A percentile compares a stretch with the other conserved stretches of the same genome.
Conservation (phyloP, 2,113 vertebrate species). For the Ammodytes dubius region DNA sequence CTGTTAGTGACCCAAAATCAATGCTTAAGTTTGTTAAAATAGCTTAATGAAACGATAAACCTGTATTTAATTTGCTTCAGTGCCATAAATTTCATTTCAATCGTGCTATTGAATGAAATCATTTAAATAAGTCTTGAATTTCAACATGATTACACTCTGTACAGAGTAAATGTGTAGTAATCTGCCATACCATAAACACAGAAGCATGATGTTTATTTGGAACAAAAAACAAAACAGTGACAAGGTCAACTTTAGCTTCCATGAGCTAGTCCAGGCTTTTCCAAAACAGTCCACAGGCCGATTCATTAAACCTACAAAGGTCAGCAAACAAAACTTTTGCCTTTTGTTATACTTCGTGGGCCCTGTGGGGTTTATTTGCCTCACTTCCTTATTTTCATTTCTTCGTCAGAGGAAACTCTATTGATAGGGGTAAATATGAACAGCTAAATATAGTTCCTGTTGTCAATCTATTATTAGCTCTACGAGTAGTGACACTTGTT, state of each 20-base stretch:
- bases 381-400: background rate
- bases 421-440: background rate
- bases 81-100: too few species aligned
- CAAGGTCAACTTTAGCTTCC: background rate
- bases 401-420: conserved; percentile 27
- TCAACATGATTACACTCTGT: too few species aligned
- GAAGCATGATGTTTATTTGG: background rate
- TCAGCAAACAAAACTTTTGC: conserved; percentile 5
- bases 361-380: background rate
- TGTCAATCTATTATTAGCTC: conserved; percentile 64
- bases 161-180: too few species aligned
- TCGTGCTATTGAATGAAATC: too few species aligned
- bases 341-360: background rate
- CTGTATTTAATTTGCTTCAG: too few species aligned
- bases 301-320: conserved; percentile 5
- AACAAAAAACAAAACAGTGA: background rate
- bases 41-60: too few species aligned
- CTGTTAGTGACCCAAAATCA: too few species aligned
- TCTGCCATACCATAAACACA: background rate
- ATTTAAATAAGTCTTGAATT: too few species aligned
- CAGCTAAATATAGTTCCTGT: conserved; percentile 53
- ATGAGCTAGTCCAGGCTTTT: background rate
- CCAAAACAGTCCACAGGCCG: background rate
- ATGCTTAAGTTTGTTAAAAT: too few species aligned
- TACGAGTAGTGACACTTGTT: background rate